A percentile compares a stretch with the other conserved stretches of the same genome.
These are phyloP conservation scores for Zootermopsis nevadensis DNA, from an alignment of 2,888 invertebrate genomes.

Conservation along the genomic window DNA sequence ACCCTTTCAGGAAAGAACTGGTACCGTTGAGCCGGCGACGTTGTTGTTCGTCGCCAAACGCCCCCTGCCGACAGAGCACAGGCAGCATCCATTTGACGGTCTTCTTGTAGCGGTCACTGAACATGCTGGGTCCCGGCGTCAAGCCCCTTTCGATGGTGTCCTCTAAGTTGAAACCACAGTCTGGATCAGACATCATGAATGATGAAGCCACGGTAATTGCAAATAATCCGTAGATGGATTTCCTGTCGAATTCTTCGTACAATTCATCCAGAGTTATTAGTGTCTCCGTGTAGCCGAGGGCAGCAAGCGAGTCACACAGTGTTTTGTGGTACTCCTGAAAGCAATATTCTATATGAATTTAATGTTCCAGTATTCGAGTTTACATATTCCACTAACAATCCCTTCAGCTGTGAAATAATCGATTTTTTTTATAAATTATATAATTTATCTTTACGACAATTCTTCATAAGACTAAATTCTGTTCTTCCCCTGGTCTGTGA, in stretches of 20 bases:
- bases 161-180: not conserved
- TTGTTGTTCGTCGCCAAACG: not conserved
- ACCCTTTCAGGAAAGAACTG: too few species aligned
- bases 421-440: too few species aligned
- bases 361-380: too few species aligned
- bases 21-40: too few species aligned
- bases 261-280: not conserved
- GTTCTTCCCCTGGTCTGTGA: too few species aligned
- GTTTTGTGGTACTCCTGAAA: constrained; percentile 8
- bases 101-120: not conserved
- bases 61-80: not conserved
- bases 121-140: not conserved
- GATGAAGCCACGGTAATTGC: not conserved
- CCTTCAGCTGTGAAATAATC: too few species aligned
- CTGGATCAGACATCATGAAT: not conserved
- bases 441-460: too few species aligned
- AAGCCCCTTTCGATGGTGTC: not conserved
- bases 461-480: too few species aligned
- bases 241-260: not conserved
- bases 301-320: not conserved
- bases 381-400: too few species aligned
- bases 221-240: not conserved
- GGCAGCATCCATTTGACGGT: not conserved
- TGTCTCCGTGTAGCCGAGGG: not conserved
- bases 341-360: too few species aligned